Evolutionary conservation across 2,113 vertebrate species (phyloP).

Genomic region (Platanista minor): DNA sequence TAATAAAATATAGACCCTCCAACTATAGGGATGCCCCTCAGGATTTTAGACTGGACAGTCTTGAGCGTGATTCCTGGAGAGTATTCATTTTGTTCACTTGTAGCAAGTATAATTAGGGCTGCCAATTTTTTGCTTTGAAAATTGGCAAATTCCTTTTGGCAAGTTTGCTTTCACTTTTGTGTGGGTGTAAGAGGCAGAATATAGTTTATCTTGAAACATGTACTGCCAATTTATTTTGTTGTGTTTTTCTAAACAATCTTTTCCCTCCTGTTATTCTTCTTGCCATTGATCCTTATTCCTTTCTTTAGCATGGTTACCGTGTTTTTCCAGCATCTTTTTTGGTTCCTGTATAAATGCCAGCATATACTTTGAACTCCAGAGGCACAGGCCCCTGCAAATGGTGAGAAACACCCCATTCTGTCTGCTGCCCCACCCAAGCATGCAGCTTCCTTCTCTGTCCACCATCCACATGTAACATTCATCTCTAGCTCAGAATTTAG

Average conservation of each 20-base stretch:
- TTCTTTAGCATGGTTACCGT: neutral
- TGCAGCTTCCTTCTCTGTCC: neutral
- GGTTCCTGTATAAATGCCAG: neutral
- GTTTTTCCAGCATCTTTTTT: neutral
- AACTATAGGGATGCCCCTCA: neutral
- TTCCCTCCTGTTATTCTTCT: neutral
- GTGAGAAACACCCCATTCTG: neutral
- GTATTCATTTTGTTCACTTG: constrained; percentile 44
- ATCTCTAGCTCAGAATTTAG: neutral
- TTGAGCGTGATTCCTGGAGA: constrained; percentile 6
- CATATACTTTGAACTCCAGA: neutral
- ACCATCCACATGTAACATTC: neutral
- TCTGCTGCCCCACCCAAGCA: accelerated
- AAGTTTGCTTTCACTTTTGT: constrained; percentile 45
- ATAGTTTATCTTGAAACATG: constrained; percentile 20
- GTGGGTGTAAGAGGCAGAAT: constrained; percentile 13
- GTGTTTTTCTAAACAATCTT: neutral
- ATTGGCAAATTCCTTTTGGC: constrained; percentile 41
- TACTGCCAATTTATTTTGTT: neutral
- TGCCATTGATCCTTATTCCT: neutral
- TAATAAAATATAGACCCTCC: neutral
- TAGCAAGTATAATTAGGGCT: constrained; percentile 41
- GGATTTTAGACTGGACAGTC: neutral
- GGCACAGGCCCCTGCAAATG: neutral
- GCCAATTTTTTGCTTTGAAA: constrained; percentile 45